Conservation (phyloP, 2,113 vertebrate genomes). For the Gobiocypris rarus region DNA sequence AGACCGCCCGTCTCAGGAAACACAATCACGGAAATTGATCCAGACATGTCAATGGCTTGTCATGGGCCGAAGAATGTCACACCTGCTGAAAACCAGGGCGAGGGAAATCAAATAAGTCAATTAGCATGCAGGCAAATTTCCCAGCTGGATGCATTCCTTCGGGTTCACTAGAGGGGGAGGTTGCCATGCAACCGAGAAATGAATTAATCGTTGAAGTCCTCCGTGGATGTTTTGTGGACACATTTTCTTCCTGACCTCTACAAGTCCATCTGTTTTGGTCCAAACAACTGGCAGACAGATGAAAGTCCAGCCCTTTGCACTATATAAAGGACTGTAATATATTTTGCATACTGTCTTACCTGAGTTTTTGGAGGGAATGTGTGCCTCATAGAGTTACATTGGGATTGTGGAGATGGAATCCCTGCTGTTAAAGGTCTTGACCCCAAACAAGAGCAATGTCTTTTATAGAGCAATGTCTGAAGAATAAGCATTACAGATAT, state of each 20-base stretch:
- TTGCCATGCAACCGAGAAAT: constrained; percentile 44
- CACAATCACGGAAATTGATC: constrained; percentile 43
- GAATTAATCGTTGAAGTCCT: constrained; percentile 48
- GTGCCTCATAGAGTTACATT: background rate
- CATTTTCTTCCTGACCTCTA: constrained; percentile 31
- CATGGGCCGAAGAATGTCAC: constrained; percentile 45
- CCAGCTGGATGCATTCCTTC: constrained; percentile 16
- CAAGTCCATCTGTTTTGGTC: constrained; percentile 30
- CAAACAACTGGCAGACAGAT: constrained; percentile 37
- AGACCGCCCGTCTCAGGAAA: constrained; percentile 35
- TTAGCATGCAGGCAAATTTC: constrained; percentile 45
- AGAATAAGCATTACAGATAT: too few species aligned
- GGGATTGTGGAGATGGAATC: background rate
- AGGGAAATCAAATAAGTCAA: constrained; percentile 48
- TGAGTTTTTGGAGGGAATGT: constrained; percentile 36
- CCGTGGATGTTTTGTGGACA: constrained; percentile 34
- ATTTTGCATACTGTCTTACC: background rate
- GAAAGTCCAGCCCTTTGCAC: constrained; percentile 1
- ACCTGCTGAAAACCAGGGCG: background rate
- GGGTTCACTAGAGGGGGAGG: constrained; percentile 34
- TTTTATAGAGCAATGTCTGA: too few species aligned
- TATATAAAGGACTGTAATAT: constrained; percentile 25
- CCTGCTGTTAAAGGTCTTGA: background rate
- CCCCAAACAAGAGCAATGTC: too few species aligned
- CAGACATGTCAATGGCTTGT: constrained; percentile 47